Evolutionary conservation across 2,888 invertebrate species (phyloP).

Genomic region (Pyrocoelia pectoralis): DNA sequence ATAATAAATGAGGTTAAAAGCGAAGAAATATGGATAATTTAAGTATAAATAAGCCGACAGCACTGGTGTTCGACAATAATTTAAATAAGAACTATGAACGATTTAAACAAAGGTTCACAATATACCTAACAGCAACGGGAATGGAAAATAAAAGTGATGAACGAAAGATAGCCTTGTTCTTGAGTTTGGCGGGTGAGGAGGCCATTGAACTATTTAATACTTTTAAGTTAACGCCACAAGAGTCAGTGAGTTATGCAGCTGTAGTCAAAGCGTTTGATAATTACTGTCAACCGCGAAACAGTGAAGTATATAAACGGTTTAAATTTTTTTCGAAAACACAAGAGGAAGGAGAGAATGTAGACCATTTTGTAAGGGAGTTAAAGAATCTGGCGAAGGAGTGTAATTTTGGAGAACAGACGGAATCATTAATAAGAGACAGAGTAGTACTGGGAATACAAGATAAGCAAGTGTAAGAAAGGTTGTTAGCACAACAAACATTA

Average conservation of each 20-base stretch:
- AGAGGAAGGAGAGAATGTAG: neutral
- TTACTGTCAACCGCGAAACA: conserved; percentile 6
- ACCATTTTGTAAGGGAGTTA: neutral
- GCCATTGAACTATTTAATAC: conserved; percentile 42
- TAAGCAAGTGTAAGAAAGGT: no score
- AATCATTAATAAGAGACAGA: neutral
- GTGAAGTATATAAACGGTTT: neutral
- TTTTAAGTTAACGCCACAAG: conserved; percentile 37
- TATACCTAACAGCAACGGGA: conserved; percentile 7
- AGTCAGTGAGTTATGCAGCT: conserved; percentile 34
- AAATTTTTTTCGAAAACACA: neutral
- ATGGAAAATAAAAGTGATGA: neutral
- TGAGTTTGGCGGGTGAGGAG: conserved; percentile 44
- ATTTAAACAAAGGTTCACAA: neutral
- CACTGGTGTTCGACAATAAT: neutral
- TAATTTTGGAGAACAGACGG: neutral
- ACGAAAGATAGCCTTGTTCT: conserved; percentile 40
- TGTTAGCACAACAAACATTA: no score
- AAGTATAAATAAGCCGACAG: no score
- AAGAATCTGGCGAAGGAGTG: neutral
- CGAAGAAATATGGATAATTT: no score
- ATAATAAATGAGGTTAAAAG: no score
- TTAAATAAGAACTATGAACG: neutral
- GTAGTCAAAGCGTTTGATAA: conserved; percentile 40
- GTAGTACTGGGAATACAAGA: no score